Base-by-base conservation (phyloP, 2,113 vertebrate genomes). In the Pandion haliaetus region DNA sequence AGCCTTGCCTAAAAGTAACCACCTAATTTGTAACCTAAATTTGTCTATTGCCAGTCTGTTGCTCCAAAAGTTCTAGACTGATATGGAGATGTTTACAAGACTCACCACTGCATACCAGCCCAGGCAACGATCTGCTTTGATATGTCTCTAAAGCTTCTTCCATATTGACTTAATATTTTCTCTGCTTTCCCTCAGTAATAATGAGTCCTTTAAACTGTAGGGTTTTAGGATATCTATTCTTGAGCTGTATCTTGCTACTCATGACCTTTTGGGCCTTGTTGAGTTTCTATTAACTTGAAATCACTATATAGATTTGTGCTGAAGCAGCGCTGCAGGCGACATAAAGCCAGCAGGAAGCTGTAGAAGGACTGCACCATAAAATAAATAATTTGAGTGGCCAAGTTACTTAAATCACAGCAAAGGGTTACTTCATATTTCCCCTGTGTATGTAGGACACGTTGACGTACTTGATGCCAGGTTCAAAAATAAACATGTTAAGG, bases 11-110 rank as follows among this genome's bases (percentile, higher is more conserved):
- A 44, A 65, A 67, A 79, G 29, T 55, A 65, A 17, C 42, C 0
- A 0, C 17, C 19, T 55, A 8, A 84, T 11, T 65, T 1, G 0
- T 21, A 45, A 57, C 2, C 1, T 11, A 57, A 31, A 72, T 80
- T 71, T 82, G 1, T 17, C 17, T 74, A 1, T 67, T 72, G 8
- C 2, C 36, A 11, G 3, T 13, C 58, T 36, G 18, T 20, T 71
- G 17, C 26, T 72, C 21, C 15, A 32, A 24, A 77, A 4, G 2
- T 42, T 88, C 57, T 80, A 26, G 28, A 25, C 28, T 45, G 50
- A 15, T 10, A 23, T 69, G 58, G 23, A 54, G 49, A 38, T n/a
- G 18, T 21, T 70, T 76, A 31, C 80, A 61, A 44, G 18, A 40
- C 17, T 76, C 61, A 52, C 8, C 11, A 8, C 38, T 21, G 5